Evolutionary conservation across 2,888 invertebrate species (phyloP).

Genomic region (Sphinx pinastri): DNA sequence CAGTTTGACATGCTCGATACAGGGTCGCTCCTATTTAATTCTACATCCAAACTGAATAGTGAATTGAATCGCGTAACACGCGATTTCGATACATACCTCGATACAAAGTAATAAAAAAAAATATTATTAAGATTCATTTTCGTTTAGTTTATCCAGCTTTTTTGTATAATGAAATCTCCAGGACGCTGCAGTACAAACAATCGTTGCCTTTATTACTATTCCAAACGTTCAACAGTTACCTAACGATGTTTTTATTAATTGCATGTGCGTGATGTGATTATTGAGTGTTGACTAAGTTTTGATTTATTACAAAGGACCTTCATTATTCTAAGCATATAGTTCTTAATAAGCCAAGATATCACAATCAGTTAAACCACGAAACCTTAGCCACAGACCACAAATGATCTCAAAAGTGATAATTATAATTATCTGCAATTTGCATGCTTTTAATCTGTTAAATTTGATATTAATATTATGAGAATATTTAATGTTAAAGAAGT

Average conservation of each 20-base stretch:
- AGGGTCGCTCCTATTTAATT: no score
- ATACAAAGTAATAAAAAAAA: no score
- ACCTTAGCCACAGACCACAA: neutral
- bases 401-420: slow-evolving; percentile 3
- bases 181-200: neutral
- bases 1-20: no score
- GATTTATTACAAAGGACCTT: neutral
- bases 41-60: no score
- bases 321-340: neutral
- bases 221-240: neutral
- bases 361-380: neutral
- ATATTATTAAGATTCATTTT: no score
- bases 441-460: neutral
- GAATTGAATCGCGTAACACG: no score
- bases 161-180: no score
- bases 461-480: neutral
- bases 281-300: neutral
- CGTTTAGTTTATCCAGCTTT: no score
- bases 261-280: neutral
- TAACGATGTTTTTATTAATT: neutral
- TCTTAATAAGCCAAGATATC: neutral
- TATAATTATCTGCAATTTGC: neutral
- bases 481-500: no score
- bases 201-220: neutral
- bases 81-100: no score